Conservation (phyloP, 2,888 invertebrate species). For the Callosobruchus maculatus region DNA sequence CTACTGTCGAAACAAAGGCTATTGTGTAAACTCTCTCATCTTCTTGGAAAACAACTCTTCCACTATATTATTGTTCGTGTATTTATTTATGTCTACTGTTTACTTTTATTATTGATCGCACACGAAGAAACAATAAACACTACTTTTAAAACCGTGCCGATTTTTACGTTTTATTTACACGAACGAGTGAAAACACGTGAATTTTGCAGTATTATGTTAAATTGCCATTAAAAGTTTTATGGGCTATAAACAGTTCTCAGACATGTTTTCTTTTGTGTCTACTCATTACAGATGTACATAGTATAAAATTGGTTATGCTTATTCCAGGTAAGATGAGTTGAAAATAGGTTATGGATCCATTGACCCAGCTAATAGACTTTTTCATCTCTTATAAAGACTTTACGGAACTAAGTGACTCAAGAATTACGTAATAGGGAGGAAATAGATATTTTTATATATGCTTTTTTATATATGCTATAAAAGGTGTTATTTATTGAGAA, state of each 20-base stretch:
- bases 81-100: background rate
- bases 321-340: too few relatives aligned
- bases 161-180: background rate
- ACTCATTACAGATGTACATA: too few relatives aligned
- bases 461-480: too few relatives aligned
- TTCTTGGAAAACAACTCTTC: background rate
- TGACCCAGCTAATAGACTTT: too few relatives aligned
- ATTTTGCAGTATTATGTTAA: background rate
- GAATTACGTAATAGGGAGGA: too few relatives aligned
- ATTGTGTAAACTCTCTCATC: background rate
- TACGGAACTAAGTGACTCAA: too few relatives aligned
- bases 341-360: too few relatives aligned
- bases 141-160: background rate
- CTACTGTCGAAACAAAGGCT: background rate
- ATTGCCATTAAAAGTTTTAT: background rate
- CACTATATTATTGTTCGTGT: background rate
- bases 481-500: too few relatives aligned
- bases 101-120: background rate
- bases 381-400: too few relatives aligned
- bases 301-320: too few relatives aligned
- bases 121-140: background rate
- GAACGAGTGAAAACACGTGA: background rate
- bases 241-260: background rate
- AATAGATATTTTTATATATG: too few relatives aligned
- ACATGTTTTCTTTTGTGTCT: background rate